Evolutionary conservation across 30 jellyfish, hydroid and myxozoan genomes (phyloP), one percentile per base, ranked within the genome.

Genomic region (Cassiopea andromeda): DNA sequence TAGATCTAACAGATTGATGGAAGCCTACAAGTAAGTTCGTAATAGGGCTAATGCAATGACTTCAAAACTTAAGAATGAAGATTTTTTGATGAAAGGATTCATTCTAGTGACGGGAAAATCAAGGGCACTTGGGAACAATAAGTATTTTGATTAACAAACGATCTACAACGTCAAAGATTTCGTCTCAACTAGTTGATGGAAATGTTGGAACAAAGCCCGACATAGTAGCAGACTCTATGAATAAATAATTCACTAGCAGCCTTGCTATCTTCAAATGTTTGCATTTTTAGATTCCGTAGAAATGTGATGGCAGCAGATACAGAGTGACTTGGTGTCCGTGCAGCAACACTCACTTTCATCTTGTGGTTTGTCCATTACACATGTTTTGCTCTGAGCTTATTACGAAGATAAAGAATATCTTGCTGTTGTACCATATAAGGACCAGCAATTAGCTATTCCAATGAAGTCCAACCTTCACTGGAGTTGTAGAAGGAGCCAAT

Each of bases 391-490:
- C 49, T 38, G 47, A 54, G 59, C 83, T 81, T 81, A 47, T 81
- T 81, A 6, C 87, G 89, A 12, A 83, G 48, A 83, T 83, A 89
- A 44, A 83, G 78, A 16, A 83, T 47, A 83, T 46, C 87, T 69
- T 85, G 15, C 69, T 85, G 61, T 46, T 85, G 91, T 16, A 18
- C 18, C 27, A 13, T 45, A 49, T 67, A 50, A 10, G 7, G 64
- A n/a, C 68, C 47, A 15, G 46, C 89, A 7, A n/a, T 16, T n/a
- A 83, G n/a, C 48, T 43, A 83, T 19, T 44, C 38, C 92, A 90
- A 83, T 48, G 74, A 68, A 9, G 73, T 85, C 46, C 54, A 4
- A 4, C 45, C 49, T 47, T 91, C 93, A 50, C 14, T 17, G 78
- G 18, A 18, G 60, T 48, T 54, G n/a, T 49, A 14, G 0, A 85